Conservation (phyloP, 1,140 invertebrate species). For the Pygmarrhopalites habei region DNA sequence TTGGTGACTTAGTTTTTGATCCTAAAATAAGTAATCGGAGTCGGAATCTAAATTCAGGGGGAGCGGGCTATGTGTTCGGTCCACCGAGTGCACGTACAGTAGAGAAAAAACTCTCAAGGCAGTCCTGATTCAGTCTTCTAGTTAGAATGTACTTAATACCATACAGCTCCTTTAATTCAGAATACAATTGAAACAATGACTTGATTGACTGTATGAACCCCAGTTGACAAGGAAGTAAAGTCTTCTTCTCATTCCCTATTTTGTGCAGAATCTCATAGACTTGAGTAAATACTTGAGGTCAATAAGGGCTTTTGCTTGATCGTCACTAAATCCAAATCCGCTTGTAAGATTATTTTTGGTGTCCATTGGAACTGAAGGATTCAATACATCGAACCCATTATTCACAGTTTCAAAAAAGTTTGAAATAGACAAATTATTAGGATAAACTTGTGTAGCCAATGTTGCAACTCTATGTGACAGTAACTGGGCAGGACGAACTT, state of each 20-base stretch:
- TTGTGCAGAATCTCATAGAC: slow-evolving; percentile 5
- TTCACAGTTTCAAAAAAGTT: slow-evolving; percentile 30
- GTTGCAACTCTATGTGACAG: slow-evolving; percentile 20
- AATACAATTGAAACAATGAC: slow-evolving; percentile 12
- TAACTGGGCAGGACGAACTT: slow-evolving; percentile 26
- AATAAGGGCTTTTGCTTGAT: slow-evolving; percentile 7
- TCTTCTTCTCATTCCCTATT: background rate
- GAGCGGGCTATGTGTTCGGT: slow-evolving; percentile 35
- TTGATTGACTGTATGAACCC: slow-evolving; percentile 19
- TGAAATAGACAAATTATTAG: background rate
- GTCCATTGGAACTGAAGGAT: slow-evolving; percentile 6
- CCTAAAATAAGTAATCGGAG: slow-evolving; percentile 38
- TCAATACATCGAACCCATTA: slow-evolving; percentile 34
- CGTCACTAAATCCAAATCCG: slow-evolving; percentile 12
- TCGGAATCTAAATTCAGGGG: slow-evolving; percentile 39
- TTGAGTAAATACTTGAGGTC: slow-evolving; percentile 4
- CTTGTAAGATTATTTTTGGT: slow-evolving; percentile 9
- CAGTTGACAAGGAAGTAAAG: slow-evolving; percentile 25
- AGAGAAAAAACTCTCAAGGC: slow-evolving; percentile 42
- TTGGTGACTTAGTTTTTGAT: background rate
- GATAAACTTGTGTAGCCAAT: slow-evolving; percentile 6
- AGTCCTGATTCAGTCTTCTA: slow-evolving; percentile 41
- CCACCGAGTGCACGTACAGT: slow-evolving; percentile 38
- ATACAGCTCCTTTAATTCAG: background rate
- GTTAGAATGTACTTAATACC: slow-evolving; percentile 38